Evolutionary conservation across 2,797 vertebrate genomes (phyloP).

Genomic region (Telmatherina bonti): DNA sequence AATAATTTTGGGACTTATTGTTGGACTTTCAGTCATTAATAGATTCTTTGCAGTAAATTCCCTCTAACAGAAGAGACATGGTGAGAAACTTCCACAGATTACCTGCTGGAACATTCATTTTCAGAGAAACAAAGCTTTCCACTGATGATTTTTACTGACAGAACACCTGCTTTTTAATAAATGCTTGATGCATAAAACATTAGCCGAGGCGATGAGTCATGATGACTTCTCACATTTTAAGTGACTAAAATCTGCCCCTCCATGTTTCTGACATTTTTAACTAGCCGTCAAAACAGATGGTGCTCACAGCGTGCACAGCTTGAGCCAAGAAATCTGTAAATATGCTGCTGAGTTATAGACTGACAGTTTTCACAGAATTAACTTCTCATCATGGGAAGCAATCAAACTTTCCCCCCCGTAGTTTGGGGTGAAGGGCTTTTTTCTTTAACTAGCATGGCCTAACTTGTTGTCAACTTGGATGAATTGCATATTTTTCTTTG

Average conservation of each 20-base stretch:
- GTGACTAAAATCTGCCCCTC: constrained; percentile 4
- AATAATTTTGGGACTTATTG: background rate
- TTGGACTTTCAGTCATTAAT: background rate
- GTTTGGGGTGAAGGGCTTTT: too few relatives aligned
- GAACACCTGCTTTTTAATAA: constrained; percentile 22
- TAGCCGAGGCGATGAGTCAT: constrained; percentile 14
- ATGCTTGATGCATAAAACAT: constrained; percentile 22
- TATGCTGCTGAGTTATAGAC: constrained; percentile 2
- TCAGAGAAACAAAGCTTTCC: background rate
- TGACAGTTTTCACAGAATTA: background rate
- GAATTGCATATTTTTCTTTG: background rate
- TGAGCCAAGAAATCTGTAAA: constrained; percentile 10
- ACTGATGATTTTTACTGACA: background rate
- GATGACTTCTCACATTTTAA: constrained; percentile 15
- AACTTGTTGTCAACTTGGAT: background rate
- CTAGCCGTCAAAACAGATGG: constrained; percentile 21
- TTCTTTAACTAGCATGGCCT: background rate
- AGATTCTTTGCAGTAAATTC: background rate
- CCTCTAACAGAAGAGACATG: background rate
- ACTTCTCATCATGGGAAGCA: background rate
- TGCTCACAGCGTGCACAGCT: constrained; percentile 1
- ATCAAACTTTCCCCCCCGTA: too few relatives aligned
- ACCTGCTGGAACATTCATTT: background rate
- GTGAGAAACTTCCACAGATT: background rate
- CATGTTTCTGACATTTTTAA: constrained; percentile 28